Conservation (phyloP, 1,140 invertebrate species). For the Lepidurus apus region DNA sequence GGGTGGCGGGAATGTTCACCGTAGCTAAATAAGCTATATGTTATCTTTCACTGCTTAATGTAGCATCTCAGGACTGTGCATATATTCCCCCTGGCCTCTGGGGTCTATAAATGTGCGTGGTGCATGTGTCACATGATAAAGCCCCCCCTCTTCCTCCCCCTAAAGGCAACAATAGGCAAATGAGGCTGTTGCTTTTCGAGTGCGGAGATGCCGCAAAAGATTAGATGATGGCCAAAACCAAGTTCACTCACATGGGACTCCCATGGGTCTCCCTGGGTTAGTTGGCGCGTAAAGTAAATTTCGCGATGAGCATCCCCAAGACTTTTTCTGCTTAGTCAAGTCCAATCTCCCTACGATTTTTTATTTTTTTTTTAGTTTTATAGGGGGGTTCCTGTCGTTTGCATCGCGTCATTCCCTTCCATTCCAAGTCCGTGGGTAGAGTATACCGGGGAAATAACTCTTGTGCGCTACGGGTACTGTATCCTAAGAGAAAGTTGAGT, state of each 20-base stretch:
- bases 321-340: too few relatives aligned
- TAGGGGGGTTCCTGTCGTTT: too few relatives aligned
- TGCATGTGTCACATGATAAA: background rate
- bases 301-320: too few relatives aligned
- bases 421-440: too few relatives aligned
- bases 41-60: slow-evolving; percentile 10
- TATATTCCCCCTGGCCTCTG: background rate
- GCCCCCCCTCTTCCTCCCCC: background rate
- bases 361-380: too few relatives aligned
- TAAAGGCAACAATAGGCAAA: background rate
- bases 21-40: background rate
- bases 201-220: background rate
- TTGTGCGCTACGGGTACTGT: too few relatives aligned
- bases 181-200: background rate
- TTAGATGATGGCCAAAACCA: background rate
- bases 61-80: background rate
- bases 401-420: too few relatives aligned
- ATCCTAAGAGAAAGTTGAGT: too few relatives aligned
- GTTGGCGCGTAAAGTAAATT: background rate
- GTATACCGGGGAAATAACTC: too few relatives aligned
- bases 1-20: background rate
- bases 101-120: background rate
- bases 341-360: too few relatives aligned
- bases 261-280: background rate
- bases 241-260: background rate